Base-by-base conservation (phyloP, 1,140 invertebrate species). In the Leptinotarsa defecta region DNA sequence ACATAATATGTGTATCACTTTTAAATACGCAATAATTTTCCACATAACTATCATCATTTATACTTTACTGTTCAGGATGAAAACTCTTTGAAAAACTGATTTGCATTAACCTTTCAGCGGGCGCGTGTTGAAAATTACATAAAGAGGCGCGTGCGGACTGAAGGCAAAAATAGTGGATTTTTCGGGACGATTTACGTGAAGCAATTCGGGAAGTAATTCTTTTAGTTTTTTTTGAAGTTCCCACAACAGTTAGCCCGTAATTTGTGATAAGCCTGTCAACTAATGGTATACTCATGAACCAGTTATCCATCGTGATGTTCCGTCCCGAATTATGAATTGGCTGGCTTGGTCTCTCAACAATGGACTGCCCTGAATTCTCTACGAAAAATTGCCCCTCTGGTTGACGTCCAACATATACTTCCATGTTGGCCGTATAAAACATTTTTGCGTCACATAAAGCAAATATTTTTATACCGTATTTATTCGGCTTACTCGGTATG, bases 401-500 rank as follows among this genome's bases (percentile, higher is more conserved):
- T 75, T 83, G 79, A 73, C 70, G 74, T 48, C 80, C 81, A 24
- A 67, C 78, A 70, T 84, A 83, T n/a, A 82, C 78, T 68, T 81
- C 80, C 62, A 82, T 49, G 71, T 83, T 83, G 15, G 13, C 20
- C 3, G 78, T 82, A 68, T 83, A 84, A 76, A 76, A 80, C 24
- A 68, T 77, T 77, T 78, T 77, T 4, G 78, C 62, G 77, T 81
- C 81, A 48, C 67, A 62, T 22, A 83, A 52, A n/a, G n/a, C n/a
- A n/a, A n/a, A n/a, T n/a, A n/a, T n/a, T n/a, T n/a, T n/a, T n/a
- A n/a, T n/a, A n/a, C n/a, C n/a, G n/a, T n/a, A n/a, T n/a, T n/a
- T n/a, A n/a, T 20, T 20, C 20, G 20, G 20, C 20, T 20, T 20
- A 20, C 20, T 20, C 20, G 20, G 20, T 20, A 20, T 20, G 20